Percentiles rank a stretch among this genome's conserved stretches.
These are phyloP conservation scores for Campoletis raptor DNA, from an alignment of 2,888 invertebrate genomes.

Conservation along the genomic window DNA sequence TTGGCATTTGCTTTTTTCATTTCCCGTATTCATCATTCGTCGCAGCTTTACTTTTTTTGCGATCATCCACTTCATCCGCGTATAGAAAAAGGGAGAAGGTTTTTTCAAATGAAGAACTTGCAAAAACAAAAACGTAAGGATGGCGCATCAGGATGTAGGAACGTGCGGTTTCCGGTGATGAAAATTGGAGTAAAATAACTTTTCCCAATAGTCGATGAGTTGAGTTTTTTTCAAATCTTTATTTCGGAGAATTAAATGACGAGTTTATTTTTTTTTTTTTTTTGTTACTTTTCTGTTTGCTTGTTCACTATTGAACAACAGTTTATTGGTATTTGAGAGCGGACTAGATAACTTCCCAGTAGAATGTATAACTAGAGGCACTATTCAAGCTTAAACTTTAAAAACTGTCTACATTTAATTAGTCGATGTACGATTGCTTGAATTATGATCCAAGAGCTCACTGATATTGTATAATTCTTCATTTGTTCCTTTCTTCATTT, in stretches of 20 bases:
- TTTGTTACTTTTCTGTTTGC: slow-evolving; percentile 33
- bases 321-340: slow-evolving; percentile 76
- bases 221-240: slow-evolving; percentile 19
- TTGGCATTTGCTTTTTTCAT: slow-evolving; percentile 55
- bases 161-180: not conserved
- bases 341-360: slow-evolving; percentile 76
- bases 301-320: slow-evolving; percentile 77
- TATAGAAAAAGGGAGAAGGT: not conserved
- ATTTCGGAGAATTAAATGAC: slow-evolving; percentile 60
- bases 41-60: slow-evolving; percentile 28
- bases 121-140: not conserved
- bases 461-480: slow-evolving; percentile 50
- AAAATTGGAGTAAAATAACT: not conserved
- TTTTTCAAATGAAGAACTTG: not conserved
- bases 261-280: slow-evolving; percentile 55
- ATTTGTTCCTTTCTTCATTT: slow-evolving; percentile 22
- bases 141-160: not conserved
- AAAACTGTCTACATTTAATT: slow-evolving; percentile 65
- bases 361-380: slow-evolving; percentile 82
- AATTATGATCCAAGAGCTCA: slow-evolving; percentile 66
- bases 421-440: slow-evolving; percentile 69
- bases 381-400: slow-evolving; percentile 82
- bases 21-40: slow-evolving; percentile 42
- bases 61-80: not conserved
- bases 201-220: not conserved